Evolutionary conservation across 2,888 invertebrate genomes (phyloP).

Genomic region (Drosophila mimetica): DNA sequence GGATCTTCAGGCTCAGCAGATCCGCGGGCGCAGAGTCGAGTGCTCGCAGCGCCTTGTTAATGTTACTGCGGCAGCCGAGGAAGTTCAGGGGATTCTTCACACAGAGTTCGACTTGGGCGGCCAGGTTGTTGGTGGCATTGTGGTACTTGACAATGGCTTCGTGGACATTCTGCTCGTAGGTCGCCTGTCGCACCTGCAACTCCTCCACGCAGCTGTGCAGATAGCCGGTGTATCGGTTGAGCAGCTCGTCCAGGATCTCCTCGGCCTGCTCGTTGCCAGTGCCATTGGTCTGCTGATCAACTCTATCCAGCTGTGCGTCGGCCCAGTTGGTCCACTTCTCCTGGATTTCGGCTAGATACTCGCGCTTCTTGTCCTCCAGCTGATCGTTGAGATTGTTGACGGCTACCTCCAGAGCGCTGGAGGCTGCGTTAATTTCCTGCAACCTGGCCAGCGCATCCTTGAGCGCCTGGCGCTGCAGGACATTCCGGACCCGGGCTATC

Average conservation of each 20-base stretch:
- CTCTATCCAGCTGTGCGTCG: constrained; percentile 29
- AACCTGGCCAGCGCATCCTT: constrained; percentile 10
- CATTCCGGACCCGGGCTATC: not conserved
- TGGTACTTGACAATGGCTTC: constrained; percentile 4
- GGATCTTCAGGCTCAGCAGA: constrained; percentile 6
- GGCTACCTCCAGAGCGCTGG: not conserved
- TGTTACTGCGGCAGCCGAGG: constrained; percentile 3
- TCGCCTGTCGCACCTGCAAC: constrained; percentile 2
- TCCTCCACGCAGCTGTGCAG: constrained; percentile 32
- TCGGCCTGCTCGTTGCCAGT: constrained; percentile 16
- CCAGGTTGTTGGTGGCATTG: constrained; percentile 10
- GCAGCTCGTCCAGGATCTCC: constrained; percentile 12
- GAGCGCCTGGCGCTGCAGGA: constrained; percentile 22
- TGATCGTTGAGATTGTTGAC: constrained; percentile 9
- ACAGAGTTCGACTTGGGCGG: constrained; percentile 18
- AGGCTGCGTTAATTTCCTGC: not conserved
- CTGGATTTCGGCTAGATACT: constrained; percentile 4
- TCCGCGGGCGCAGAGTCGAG: constrained; percentile 12
- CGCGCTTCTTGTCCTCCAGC: not conserved
- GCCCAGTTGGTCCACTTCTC: constrained; percentile 29
- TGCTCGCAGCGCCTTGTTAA: not conserved
- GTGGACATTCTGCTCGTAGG: constrained; percentile 22
- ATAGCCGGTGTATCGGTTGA: constrained; percentile 5
- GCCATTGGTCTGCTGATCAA: constrained; percentile 29
- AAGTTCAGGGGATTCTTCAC: not conserved